Percentiles rank a stretch among this genome's conserved stretches.
These are phyloP conservation scores for Orcinus orca DNA, from an alignment of 2,113 vertebrate genomes.

Conservation along the genomic window DNA sequence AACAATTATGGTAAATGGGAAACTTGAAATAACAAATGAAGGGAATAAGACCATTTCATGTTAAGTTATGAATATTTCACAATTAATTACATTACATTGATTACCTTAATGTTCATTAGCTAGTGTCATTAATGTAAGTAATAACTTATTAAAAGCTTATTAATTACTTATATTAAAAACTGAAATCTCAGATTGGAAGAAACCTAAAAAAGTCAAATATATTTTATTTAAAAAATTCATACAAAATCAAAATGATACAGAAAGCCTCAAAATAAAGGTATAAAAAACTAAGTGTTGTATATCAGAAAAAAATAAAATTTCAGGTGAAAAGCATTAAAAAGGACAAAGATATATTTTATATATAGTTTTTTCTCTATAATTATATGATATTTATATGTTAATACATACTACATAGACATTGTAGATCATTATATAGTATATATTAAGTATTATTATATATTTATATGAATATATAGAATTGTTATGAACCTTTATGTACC, in stretches of 20 bases:
- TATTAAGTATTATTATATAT: neutral
- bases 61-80: neutral
- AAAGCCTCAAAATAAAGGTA: neutral
- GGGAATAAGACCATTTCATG: neutral
- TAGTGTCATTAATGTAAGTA: neutral
- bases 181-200: neutral
- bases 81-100: neutral
- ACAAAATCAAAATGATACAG: neutral
- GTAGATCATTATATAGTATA: neutral
- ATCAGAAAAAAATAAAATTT: constrained; percentile 10
- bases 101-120: neutral
- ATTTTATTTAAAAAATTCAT: neutral
- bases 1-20: neutral
- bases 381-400: neutral
- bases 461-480: neutral
- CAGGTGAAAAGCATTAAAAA: neutral
- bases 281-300: neutral
- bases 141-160: neutral
- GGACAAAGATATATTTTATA: neutral
- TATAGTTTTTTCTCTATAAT: neutral
- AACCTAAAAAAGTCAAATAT: neutral
- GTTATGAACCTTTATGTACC: neutral
- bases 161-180: constrained; percentile 6
- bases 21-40: neutral
- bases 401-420: neutral